A percentile compares a stretch with the other conserved stretches of the same genome.
phyloP scores from a whole-genome alignment of 2,888 invertebrate genomes.

The Pycnomerus fuliginosus region DNA sequence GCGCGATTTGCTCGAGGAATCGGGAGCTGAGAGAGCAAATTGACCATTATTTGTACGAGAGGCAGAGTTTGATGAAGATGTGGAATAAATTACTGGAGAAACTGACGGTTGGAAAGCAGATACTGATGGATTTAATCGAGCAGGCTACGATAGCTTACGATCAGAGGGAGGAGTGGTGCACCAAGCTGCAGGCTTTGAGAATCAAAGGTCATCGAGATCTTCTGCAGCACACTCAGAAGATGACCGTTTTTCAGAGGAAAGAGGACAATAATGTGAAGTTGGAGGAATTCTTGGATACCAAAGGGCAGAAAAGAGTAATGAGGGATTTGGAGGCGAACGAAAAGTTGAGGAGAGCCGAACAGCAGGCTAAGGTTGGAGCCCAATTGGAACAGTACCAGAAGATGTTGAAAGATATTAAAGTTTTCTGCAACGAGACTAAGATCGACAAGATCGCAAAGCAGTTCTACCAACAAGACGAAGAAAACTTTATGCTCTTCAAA shows the following conservation, averaged over 20 bases:
- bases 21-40: slow-evolving; percentile 72
- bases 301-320: slow-evolving; percentile 68
- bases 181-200: slow-evolving; percentile 76
- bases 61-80: slow-evolving; percentile 74
- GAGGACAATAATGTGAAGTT: slow-evolving; percentile 4
- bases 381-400: slow-evolving; percentile 40
- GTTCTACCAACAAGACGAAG: slow-evolving; percentile 82
- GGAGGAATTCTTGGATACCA: slow-evolving; percentile 1
- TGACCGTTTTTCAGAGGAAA: neutral
- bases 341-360: slow-evolving; percentile 66
- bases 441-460: slow-evolving; percentile 68
- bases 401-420: slow-evolving; percentile 34
- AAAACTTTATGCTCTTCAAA: slow-evolving; percentile 89
- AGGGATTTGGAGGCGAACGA: slow-evolving; percentile 73
- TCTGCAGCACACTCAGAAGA: slow-evolving; percentile 56
- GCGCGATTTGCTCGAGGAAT: slow-evolving; percentile 72
- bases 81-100: slow-evolving; percentile 78
- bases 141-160: slow-evolving; percentile 89
- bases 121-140: slow-evolving; percentile 84
- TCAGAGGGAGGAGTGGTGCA: slow-evolving; percentile 78
- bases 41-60: slow-evolving; percentile 76
- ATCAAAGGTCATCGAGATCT: slow-evolving; percentile 75
- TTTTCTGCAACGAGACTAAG: slow-evolving; percentile 55
- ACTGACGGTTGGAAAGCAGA: slow-evolving; percentile 75
- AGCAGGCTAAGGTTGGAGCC: slow-evolving; percentile 67